Conservation (phyloP, 2,113 vertebrate species). For the Tinamus guttatus region DNA sequence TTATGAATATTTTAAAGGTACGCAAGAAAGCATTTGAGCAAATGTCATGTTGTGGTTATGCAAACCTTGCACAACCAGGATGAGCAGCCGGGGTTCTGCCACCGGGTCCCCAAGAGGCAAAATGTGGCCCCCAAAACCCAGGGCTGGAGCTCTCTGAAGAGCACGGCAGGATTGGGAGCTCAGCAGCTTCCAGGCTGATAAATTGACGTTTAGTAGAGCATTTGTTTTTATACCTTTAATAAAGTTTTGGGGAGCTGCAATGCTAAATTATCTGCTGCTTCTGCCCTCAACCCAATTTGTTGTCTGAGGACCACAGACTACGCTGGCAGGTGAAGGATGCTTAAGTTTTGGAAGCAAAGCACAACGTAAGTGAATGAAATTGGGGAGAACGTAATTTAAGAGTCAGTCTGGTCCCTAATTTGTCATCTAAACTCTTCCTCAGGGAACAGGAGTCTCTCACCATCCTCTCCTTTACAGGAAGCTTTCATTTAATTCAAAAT, state of each 20-base stretch:
- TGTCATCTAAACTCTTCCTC: background rate
- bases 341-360: background rate
- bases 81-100: background rate
- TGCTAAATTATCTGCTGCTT: background rate
- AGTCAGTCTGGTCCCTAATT: background rate
- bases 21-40: background rate
- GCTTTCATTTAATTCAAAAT: background rate
- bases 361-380: background rate
- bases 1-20: background rate
- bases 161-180: background rate
- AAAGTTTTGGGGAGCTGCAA: too few relatives aligned
- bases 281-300: background rate
- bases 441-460: background rate
- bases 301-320: background rate
- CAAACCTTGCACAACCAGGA: background rate
- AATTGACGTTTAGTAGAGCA: background rate
- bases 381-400: background rate
- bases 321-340: background rate
- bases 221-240: background rate
- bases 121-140: background rate
- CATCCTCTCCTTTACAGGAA: background rate
- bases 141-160: fast-evolving
- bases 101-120: background rate
- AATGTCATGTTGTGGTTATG: background rate
- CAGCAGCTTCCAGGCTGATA: background rate